phyloP scores from a whole-genome alignment of 2,888 invertebrate species.

The Spilarctia lutea region DNA sequence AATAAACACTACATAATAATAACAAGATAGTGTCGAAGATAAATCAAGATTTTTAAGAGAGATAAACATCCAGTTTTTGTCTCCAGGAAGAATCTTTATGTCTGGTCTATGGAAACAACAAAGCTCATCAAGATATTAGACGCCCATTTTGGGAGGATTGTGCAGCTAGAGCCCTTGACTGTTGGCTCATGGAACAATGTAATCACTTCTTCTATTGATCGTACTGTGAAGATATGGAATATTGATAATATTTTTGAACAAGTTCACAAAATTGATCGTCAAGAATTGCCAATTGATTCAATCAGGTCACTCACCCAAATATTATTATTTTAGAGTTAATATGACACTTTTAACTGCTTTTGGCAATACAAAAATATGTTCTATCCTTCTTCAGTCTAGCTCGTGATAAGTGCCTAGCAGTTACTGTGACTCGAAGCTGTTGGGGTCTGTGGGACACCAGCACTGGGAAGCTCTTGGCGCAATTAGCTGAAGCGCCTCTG shows the following conservation, averaged over 20 bases:
- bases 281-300: constrained; percentile 97
- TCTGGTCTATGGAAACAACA: constrained; percentile 94
- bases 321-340: too few species aligned
- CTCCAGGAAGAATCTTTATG: constrained; percentile 95
- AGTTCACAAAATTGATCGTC: constrained; percentile 97
- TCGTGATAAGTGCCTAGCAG: constrained; percentile 92
- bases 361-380: too few species aligned
- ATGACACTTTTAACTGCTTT: too few species aligned
- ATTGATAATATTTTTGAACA: constrained; percentile 99
- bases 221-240: constrained; percentile 99
- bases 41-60: too few species aligned
- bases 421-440: constrained; percentile 97
- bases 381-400: constrained; percentile 87
- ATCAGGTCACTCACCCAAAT: too few species aligned
- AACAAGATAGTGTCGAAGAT: neutral
- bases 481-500: constrained; percentile 95
- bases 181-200: constrained; percentile 97
- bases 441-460: constrained; percentile 98
- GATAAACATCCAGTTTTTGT: neutral
- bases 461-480: constrained; percentile 93
- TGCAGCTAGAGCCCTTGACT: constrained; percentile 95
- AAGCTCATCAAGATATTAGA: constrained; percentile 96
- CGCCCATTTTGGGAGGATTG: constrained; percentile 98
- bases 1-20: too few species aligned
- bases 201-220: constrained; percentile 98